Evolutionary conservation across 2,888 invertebrate genomes (phyloP).

Genomic region (Protonemura montana): DNA sequence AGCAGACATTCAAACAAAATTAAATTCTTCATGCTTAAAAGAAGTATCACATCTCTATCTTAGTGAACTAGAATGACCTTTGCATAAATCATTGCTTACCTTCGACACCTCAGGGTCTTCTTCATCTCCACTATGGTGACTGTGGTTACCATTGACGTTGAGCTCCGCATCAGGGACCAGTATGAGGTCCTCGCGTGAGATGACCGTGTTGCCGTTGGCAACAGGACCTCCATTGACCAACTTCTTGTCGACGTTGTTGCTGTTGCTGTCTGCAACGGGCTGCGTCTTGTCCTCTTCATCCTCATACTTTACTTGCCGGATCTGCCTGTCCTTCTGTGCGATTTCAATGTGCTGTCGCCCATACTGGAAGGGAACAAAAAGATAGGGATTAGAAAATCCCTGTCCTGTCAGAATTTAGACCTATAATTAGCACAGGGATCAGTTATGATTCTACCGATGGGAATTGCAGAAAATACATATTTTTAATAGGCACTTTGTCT

Average conservation of each 20-base stretch:
- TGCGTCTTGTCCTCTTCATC: conserved; percentile 61
- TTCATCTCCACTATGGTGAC: neutral
- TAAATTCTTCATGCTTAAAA: too few relatives aligned
- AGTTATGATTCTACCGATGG: too few relatives aligned
- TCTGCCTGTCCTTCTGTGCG: conserved; percentile 63
- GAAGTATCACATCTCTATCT: too few relatives aligned
- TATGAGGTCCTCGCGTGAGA: conserved; percentile 77
- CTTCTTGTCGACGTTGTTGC: conserved; percentile 50
- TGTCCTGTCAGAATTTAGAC: too few relatives aligned
- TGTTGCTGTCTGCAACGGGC: conserved; percentile 52
- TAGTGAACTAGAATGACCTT: too few relatives aligned
- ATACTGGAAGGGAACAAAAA: conserved; percentile 66
- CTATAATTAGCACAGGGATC: too few relatives aligned
- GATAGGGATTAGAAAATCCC: too few relatives aligned
- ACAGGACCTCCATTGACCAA: conserved; percentile 46
- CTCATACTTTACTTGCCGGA: conserved; percentile 59
- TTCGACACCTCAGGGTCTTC: conserved; percentile 17
- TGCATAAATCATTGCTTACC: neutral
- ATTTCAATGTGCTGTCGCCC: conserved; percentile 83
- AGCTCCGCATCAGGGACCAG: conserved; percentile 76
- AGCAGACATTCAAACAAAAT: too few relatives aligned
- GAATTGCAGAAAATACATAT: too few relatives aligned
- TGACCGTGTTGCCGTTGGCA: conserved; percentile 67
- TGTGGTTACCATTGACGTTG: conserved; percentile 61
- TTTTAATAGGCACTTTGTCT: too few relatives aligned